phyloP scores from a whole-genome alignment of 2,888 invertebrate species.

The Macrophya annulata region DNA sequence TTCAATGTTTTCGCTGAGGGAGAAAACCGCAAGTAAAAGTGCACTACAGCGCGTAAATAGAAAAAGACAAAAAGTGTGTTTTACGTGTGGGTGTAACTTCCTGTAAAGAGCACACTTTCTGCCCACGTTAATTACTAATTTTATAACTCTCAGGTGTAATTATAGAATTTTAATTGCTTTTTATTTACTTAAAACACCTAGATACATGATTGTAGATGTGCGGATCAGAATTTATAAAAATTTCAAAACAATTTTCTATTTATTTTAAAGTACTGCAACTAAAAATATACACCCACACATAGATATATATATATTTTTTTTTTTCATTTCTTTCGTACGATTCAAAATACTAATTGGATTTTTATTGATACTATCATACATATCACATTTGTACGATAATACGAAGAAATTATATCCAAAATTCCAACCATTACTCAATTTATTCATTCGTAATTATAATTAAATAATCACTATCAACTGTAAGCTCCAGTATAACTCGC shows the following conservation, averaged over 20 bases:
- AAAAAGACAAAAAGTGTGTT: neutral
- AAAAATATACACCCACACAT: no score
- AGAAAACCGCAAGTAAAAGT: slow-evolving; percentile 6
- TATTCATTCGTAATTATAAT: neutral
- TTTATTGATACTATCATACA: no score
- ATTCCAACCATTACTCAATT: neutral
- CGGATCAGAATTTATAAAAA: no score
- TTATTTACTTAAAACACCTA: neutral
- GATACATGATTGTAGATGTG: no score
- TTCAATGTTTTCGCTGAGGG: slow-evolving; percentile 1
- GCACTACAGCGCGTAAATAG: neutral
- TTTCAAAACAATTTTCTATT: no score
- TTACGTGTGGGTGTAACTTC: slow-evolving; percentile 23
- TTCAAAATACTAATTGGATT: no score
- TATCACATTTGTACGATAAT: no score
- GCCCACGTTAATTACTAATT: slow-evolving; percentile 45
- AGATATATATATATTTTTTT: no score
- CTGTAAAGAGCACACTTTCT: slow-evolving; percentile 44
- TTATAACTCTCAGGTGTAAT: neutral
- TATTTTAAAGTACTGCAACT: no score
- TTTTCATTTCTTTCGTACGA: no score
- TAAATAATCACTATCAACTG: neutral
- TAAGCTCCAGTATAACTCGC: neutral
- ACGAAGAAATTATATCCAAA: no score
- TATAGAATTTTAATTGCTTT: slow-evolving; percentile 37